Evolutionary conservation across 2,113 vertebrate species (phyloP), one percentile per base, ranked within the genome.

Genomic region (Platichthys flesus): DNA sequence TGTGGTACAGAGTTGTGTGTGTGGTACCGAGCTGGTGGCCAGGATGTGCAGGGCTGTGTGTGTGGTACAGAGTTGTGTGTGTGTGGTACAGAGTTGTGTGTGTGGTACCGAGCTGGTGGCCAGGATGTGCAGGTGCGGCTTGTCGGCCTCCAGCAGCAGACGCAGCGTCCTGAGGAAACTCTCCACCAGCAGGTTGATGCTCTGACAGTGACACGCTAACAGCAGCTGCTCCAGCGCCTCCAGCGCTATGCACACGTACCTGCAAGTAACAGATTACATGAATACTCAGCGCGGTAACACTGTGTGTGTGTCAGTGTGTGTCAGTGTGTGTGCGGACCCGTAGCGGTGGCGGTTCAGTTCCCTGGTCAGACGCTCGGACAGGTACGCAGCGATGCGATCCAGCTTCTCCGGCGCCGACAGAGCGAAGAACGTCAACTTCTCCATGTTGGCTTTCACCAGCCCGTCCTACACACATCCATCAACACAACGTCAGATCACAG

Each of bases 161-260:
- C 97, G 95, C 84, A 98, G 97, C 90, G 96, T 98, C 76, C 96
- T 95, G 58, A 98, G 94, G 90, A 98, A 98, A 71, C 97, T 98
- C 92, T 98, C 97, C 92, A 98, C 97, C 1, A 98, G 97, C 78
- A 98, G 94, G 93, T 98, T 98, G 92, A 98, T 98, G 93, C 97
- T 98, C 91, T 98, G 97, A 84, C 97, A 98, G 91, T 97, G 97
- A 61, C 97, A 98, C 24, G 97, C 97, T 95, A 97, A 95, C 70
- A 98, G 93, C 83, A 98, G 94, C 92, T 98, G 97, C 92, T 98
- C 97, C 90, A 98, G 87, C 0, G 97, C 97, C 87, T 98, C 97
- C 97, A 98, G 96, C 2, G 97, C 97, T 0, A 98, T 98, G 60
- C 96, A 97, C 76, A 98, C 97, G 0, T 96, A 98, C 65, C 88